Evolutionary conservation across 2,888 invertebrate species (phyloP).

Genomic region (Geophilus truncorum): DNA sequence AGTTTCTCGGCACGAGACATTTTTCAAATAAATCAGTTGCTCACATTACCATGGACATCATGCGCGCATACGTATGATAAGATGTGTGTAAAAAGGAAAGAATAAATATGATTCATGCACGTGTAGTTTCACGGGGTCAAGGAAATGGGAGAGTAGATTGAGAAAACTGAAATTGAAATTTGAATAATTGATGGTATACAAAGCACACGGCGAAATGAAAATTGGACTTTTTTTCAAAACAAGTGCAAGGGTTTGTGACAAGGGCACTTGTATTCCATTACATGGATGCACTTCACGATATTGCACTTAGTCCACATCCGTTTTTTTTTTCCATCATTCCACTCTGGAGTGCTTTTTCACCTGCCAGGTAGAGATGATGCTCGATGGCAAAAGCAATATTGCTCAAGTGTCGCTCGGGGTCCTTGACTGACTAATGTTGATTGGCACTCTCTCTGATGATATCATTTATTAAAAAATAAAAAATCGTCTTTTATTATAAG

Average conservation of each 20-base stretch:
- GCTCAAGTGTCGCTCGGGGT: not conserved
- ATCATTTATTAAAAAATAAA: not conserved
- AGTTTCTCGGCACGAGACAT: too few relatives aligned
- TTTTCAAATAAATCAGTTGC: not conserved
- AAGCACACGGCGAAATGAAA: not conserved
- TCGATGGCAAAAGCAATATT: not conserved
- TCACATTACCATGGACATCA: too few relatives aligned
- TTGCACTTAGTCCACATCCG: slow-evolving; percentile 12
- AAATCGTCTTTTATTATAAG: not conserved
- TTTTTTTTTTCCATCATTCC: not conserved
- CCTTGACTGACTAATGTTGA: not conserved
- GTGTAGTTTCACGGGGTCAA: not conserved
- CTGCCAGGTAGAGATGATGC: not conserved
- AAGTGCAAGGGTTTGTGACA: not conserved
- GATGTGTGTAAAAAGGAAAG: too few relatives aligned
- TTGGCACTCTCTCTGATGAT: slow-evolving; percentile 5
- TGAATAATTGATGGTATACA: not conserved
- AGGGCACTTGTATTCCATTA: not conserved
- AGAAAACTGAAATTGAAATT: not conserved
- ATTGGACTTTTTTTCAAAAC: not conserved
- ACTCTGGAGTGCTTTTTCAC: not conserved
- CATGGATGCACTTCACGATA: not conserved
- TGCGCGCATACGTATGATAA: too few relatives aligned
- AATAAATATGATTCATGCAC: not conserved
- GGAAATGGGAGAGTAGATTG: not conserved